Evolutionary conservation across 2,888 invertebrate genomes (phyloP).

Genomic region (Ceriagrion tenellum): DNA sequence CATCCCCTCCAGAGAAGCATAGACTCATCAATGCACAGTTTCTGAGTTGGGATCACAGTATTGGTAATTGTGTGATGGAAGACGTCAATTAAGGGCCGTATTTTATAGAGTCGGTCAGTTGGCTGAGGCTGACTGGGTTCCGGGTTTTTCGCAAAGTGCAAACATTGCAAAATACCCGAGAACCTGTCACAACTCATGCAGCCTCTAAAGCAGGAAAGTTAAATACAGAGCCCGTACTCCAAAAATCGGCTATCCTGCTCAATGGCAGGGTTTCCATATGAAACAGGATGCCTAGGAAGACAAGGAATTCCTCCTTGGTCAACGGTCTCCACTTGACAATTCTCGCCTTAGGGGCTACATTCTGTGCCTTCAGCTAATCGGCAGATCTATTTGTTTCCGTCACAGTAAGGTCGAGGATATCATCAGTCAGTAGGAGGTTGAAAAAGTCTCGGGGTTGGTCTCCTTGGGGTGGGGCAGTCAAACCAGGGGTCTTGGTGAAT

Average conservation of each 20-base stretch:
- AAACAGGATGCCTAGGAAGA: background rate
- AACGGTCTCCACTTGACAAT: background rate
- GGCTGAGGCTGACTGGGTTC: background rate
- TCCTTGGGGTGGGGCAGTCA: background rate
- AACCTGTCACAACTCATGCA: background rate
- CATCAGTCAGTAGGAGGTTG: background rate
- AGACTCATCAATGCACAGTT: background rate
- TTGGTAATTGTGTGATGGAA: background rate
- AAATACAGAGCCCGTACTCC: background rate
- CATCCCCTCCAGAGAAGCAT: conserved; percentile 3
- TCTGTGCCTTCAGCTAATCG: background rate
- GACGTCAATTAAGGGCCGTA: background rate
- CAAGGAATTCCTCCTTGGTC: background rate
- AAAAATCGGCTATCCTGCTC: background rate
- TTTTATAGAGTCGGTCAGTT: background rate
- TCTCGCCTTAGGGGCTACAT: background rate
- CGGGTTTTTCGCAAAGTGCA: background rate
- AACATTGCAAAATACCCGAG: background rate
- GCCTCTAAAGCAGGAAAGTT: background rate
- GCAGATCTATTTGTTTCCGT: background rate
- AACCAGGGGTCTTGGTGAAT: background rate
- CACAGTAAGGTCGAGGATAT: background rate
- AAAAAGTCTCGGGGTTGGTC: background rate
- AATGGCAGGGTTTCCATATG: background rate
- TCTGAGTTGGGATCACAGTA: background rate